Base-by-base conservation (phyloP, 2,888 invertebrate genomes). In the Diploptera punctata region DNA sequence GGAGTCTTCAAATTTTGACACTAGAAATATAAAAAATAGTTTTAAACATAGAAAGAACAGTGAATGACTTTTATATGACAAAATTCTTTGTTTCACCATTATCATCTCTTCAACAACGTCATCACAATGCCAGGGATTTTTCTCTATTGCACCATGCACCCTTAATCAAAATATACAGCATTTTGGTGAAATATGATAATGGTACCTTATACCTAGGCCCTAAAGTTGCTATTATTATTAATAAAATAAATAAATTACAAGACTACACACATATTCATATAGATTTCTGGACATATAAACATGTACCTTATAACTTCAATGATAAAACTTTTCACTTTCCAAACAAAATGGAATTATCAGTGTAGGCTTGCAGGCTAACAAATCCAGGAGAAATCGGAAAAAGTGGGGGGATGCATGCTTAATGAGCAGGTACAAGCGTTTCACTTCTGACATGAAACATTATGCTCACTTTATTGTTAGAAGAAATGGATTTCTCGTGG, bases 161-260 rank as follows among this genome's bases (percentile, higher is more conserved):
- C 70, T 71, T 54, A 69, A 68, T 68, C 70, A 70, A 74, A 74
- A 70, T 73, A 74, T 70, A 72, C 60, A 65, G 61, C 67, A 73
- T 73, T 72, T 70, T 70, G 73, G 70, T 73, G 71, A 70, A 75
- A 71, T 73, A 70, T 70, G 71, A 68, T 75, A 68, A 73, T 47
- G 60, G 54, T 70, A 72, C 68, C 69, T 72, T 75, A 72, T 71
- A 74, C 75, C 74, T 75, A 75, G 72, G 67, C 71, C 71, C 75
- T 75, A 75, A 31, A 69, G 57, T 44, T 71, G 67, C 62, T 70
- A 72, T 61, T 68, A n/a, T n/a, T n/a, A 75, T 71, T 73, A 72
- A 75, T 71, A 73, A 73, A 75, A 75, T 75, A 75, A 75, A 73
- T 75, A 73, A 75, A 57, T 75, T 75, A 75, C 69, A 75, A 70